phyloP scores from a whole-genome alignment of 1,140 invertebrate genomes.

The Macrobrachium nipponense region DNA sequence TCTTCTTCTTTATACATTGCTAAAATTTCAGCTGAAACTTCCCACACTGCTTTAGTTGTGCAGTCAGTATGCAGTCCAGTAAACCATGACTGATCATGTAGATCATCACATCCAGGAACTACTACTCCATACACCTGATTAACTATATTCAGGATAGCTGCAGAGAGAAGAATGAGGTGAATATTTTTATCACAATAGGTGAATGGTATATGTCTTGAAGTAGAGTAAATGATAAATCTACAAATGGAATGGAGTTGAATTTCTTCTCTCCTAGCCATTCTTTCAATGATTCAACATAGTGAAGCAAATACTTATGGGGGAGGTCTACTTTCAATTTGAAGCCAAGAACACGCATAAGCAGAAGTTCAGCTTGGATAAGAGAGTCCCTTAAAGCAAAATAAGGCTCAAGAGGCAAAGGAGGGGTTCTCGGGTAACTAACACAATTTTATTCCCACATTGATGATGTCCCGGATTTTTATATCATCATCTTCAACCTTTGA shows the following conservation, averaged over 20 bases:
- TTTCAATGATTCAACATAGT: slow-evolving; percentile 88
- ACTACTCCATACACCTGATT: slow-evolving; percentile 86
- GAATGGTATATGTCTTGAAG: slow-evolving; percentile 86
- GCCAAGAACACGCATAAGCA: slow-evolving; percentile 85
- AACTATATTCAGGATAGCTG: slow-evolving; percentile 85
- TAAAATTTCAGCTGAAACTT: slow-evolving; percentile 37
- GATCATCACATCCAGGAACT: slow-evolving; percentile 80
- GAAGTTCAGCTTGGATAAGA: slow-evolving; percentile 88
- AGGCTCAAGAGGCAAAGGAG: slow-evolving; percentile 88
- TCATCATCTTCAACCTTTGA: slow-evolving; percentile 91
- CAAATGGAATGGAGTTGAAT: slow-evolving; percentile 81
- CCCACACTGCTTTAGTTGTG: slow-evolving; percentile 42
- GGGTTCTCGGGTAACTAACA: slow-evolving; percentile 81
- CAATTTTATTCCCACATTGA: slow-evolving; percentile 89
- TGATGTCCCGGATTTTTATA: slow-evolving; percentile 87
- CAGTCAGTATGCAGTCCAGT: slow-evolving; percentile 53
- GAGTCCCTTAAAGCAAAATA: slow-evolving; percentile 91
- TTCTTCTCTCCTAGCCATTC: slow-evolving; percentile 83
- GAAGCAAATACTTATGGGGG: slow-evolving; percentile 90
- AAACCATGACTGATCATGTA: slow-evolving; percentile 45
- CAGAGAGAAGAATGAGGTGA: slow-evolving; percentile 85
- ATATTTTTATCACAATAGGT: slow-evolving; percentile 81
- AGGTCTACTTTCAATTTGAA: slow-evolving; percentile 87
- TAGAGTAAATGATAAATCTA: slow-evolving; percentile 81
- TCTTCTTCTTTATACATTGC: slow-evolving; percentile 50